A percentile compares a stretch with the other conserved stretches of the same genome.
These are phyloP conservation scores for Masticophis lateralis DNA, from an alignment of 2,797 vertebrate genomes.

Conservation along the genomic window DNA sequence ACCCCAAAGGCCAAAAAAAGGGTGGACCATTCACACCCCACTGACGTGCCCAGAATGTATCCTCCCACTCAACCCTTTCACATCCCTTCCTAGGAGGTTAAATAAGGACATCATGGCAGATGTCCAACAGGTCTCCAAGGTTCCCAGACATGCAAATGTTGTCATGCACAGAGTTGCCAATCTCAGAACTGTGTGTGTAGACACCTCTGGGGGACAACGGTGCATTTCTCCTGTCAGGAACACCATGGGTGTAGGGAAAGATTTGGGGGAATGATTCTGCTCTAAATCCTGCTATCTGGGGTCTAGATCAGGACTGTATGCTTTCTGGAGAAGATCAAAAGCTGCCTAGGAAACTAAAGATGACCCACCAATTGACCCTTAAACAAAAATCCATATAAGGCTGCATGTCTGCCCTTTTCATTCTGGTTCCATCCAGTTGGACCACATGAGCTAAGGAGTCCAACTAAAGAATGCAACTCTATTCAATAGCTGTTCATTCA, in stretches of 20 bases:
- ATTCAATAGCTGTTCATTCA: conserved; percentile 20
- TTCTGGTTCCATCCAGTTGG: not conserved
- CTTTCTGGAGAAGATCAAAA: not conserved
- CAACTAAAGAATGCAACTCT: not conserved
- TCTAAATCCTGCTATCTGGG: not conserved
- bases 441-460: not conserved
- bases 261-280: not conserved
- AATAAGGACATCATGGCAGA: not conserved
- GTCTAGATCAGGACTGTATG: not conserved
- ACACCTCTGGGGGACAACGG: not conserved
- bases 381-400: too few species aligned
- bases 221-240: not conserved
- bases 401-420: not conserved
- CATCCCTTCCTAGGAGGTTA: not conserved
- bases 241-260: not conserved
- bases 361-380: not conserved
- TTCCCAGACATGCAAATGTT: not conserved
- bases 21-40: not conserved
- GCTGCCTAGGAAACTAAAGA: not conserved
- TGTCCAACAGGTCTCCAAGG: not conserved
- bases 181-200: not conserved
- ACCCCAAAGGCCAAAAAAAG: not conserved
- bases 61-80: not conserved
- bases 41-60: not conserved
- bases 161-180: not conserved